Evolutionary conservation across 2,113 vertebrate species (phyloP).

Genomic region (Atrichornis clamosus): DNA sequence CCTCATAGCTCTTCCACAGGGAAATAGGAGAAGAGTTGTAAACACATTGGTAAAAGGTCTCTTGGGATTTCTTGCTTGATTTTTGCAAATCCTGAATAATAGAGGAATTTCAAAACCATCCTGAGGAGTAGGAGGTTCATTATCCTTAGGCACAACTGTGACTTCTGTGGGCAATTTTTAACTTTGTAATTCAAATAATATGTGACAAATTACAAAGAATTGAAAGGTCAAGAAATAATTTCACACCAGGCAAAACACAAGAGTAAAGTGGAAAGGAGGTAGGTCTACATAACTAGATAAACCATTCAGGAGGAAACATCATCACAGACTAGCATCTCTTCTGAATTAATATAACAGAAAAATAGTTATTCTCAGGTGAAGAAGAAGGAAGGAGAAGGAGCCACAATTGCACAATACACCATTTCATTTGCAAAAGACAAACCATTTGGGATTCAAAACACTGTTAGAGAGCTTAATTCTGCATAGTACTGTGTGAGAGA

Average conservation of each 20-base stretch:
- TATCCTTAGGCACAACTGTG: not conserved
- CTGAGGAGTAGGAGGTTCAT: not conserved
- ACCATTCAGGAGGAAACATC: not conserved
- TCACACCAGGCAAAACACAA: not conserved
- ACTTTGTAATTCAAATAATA: not conserved
- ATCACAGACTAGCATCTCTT: not conserved
- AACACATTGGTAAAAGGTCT: not conserved
- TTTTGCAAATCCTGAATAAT: not conserved
- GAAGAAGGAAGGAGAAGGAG: not conserved
- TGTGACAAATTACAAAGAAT: not conserved
- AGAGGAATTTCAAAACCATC: not conserved
- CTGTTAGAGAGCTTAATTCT: not conserved
- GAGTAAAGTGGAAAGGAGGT: not conserved
- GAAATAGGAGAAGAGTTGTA: not conserved
- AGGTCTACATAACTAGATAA: not conserved
- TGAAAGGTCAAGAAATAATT: not conserved
- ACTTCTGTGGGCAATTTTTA: not conserved
- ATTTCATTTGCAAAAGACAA: not conserved
- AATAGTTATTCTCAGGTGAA: not conserved
- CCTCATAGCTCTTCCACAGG: not conserved
- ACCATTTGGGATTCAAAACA: not conserved
- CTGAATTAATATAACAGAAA: not conserved
- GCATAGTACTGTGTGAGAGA: not conserved
- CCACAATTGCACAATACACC: accelerated
- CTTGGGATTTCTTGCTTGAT: not conserved